Base-by-base conservation (phyloP, 2,888 invertebrate species). In the Oscheius sp. region DNA sequence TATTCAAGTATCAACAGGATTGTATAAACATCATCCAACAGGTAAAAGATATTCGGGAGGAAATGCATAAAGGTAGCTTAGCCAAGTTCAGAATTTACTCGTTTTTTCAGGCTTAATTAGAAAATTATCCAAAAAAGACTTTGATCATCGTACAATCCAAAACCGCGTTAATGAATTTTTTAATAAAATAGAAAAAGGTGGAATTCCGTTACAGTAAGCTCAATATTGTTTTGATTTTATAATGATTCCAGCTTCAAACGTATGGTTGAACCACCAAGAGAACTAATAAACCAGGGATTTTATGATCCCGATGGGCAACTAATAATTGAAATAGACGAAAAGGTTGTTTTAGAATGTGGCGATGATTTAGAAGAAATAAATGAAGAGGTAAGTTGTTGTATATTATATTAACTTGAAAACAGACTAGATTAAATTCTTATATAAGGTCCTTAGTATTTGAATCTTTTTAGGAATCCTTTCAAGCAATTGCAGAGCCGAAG, bases 251-350 rank as follows among this genome's bases (percentile, higher is more conserved):
- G 74, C 35, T 61, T 79, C 29, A 79, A 75, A 74, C 59, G 84
- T 21, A 73, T 75, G 23, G 73, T 80, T 6, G 69, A 81, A 70
- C 78, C 84, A 1, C 80, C 85, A 25, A 80, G 74, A 69, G 72
- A 74, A n/a, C 55, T 85, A 69, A 73, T 74, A 25, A 77, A 75
- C 49, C 71, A 63, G 6, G 81, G 81, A 46, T 77, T 81, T 66
- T 77, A 75, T 73, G 72, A 75, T 23, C 81, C 81, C 0, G 77
- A 79, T 49, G 81, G 81, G 0, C 71, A 59, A n/a, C 55, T 78
- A 35, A 74, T 75, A 75, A 68, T 76, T 13, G 74, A 76, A 2
- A 79, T 79, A 27, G 79, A 79, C 56, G 61, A 76, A 2, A 68
- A 69, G 1, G 18, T 58, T n/a, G 18, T 3, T 18, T 12, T 63